phyloP scores from a whole-genome alignment of 2,113 vertebrate species.

The Carettochelys insculpta region DNA sequence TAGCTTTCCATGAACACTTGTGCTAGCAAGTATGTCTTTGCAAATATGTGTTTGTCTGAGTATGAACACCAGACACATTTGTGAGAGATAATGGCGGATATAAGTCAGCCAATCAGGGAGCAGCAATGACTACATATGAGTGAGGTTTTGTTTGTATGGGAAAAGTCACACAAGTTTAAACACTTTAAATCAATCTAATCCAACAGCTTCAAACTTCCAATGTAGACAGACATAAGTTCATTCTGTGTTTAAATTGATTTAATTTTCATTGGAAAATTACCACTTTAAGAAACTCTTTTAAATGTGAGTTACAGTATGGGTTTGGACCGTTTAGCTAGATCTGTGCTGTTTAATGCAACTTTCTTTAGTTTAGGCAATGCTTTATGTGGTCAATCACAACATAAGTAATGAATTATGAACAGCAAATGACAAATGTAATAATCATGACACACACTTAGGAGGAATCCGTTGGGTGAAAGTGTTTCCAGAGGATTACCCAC shows the following conservation, averaged over 20 bases:
- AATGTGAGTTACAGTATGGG: neutral
- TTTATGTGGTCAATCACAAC: neutral
- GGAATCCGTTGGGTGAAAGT: neutral
- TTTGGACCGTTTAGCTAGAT: constrained; percentile 24
- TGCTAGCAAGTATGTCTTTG: neutral
- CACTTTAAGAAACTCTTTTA: neutral
- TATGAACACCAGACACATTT: neutral
- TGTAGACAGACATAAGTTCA: neutral
- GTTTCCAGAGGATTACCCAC: neutral
- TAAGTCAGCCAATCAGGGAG: neutral
- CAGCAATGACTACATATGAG: rapidly evolving
- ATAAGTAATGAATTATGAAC: neutral
- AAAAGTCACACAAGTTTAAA: neutral
- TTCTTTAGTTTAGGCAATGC: neutral
- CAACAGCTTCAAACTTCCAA: constrained; percentile 36
- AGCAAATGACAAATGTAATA: neutral
- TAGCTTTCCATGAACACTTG: neutral
- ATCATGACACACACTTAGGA: neutral
- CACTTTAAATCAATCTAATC: constrained; percentile 22
- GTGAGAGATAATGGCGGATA: neutral
- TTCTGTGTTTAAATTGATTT: constrained; percentile 37
- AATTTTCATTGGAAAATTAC: constrained; percentile 37
- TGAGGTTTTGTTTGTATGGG: neutral
- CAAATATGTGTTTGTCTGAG: neutral
- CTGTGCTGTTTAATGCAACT: neutral